Evolutionary conservation across 1,140 invertebrate genomes (phyloP), one percentile per base, ranked within the genome.

Genomic region (Nephotettix cincticeps): DNA sequence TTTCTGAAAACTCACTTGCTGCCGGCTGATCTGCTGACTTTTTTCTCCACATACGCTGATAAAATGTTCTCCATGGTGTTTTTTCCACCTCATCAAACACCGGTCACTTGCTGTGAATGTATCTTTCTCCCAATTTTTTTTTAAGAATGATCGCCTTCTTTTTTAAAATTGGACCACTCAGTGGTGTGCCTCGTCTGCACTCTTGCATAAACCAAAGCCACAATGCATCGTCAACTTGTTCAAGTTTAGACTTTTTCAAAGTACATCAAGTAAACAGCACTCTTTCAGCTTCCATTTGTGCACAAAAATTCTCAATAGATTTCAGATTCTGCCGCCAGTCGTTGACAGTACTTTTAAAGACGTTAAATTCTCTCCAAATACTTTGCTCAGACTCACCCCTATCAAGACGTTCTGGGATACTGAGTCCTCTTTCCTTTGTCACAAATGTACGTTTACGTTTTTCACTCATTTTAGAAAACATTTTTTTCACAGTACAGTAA

Each of bases 1-100:
- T 54, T 54, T 54, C 47, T 54, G 47, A 54, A n/a, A 54, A 54
- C 6, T 25, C 47, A 54, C n/a, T 54, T 19, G 47, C 47, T n/a
- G 47, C 47, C 47, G 47, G 47, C 23, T 54, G 47, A n/a, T 54
- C 47, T n/a, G 47, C 47, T 61, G 56, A 61, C 9, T 6, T 27
- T 30, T 61, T 27, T 17, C 56, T 4, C 56, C 27, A 61, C 56
- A 61, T 25, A 61, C 27, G 9, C 25, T 23, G 21, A 61, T 11
- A n/a, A 30, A 28, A 30, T 28, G 27, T 27, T 25, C 56, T 27
- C 56, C 56, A 61, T 61, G 56, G 1, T 25, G 19, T 27, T 61
- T 61, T 61, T 54, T 54, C 47, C n/a, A 61, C 14, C 56, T 27
- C 27, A n/a, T 11, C 4, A 51, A n/a, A 11, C 21, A 61, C 1